Conservation (phyloP, 2,888 invertebrate genomes). For the Lamellibrachia columna region DNA sequence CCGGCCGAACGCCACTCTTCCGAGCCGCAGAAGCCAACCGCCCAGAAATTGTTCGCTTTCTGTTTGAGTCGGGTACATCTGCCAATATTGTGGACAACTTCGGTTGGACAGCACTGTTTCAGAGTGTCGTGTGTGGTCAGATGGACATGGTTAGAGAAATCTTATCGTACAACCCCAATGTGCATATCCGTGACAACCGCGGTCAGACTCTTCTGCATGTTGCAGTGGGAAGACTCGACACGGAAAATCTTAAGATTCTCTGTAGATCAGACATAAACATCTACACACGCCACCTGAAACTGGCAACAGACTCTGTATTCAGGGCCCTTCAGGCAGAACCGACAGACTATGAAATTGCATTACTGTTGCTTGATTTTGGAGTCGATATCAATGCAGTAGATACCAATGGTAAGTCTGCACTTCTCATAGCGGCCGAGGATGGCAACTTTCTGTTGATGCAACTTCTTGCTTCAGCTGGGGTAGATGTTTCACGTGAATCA, state of each 20-base stretch:
- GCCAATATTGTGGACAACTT: conserved; percentile 32
- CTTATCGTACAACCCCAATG: conserved; percentile 24
- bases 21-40: conserved; percentile 27
- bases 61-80: conserved; percentile 28
- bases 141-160: conserved; percentile 26
- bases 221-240: conserved; percentile 13
- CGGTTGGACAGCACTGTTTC: conserved; percentile 36
- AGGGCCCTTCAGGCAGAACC: conserved; percentile 21
- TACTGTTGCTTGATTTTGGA: conserved; percentile 31
- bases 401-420: conserved; percentile 21
- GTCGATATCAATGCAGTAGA: conserved; percentile 30
- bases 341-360: conserved; percentile 24
- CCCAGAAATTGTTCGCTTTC: conserved; percentile 17
- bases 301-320: conserved; percentile 24
- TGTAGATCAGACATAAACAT: conserved; percentile 29
- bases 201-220: conserved; percentile 32
- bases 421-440: conserved; percentile 27
- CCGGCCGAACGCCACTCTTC: conserved; percentile 34
- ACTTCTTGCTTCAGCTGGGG: conserved; percentile 27
- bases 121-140: conserved; percentile 30
- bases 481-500: conserved; percentile 25
- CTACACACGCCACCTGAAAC: conserved; percentile 32
- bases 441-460: conserved; percentile 24
- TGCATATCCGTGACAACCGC: conserved; percentile 18
- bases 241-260: conserved; percentile 30